phyloP scores from a whole-genome alignment of 2,113 vertebrate genomes.

The Cyprinodon variegatus region DNA sequence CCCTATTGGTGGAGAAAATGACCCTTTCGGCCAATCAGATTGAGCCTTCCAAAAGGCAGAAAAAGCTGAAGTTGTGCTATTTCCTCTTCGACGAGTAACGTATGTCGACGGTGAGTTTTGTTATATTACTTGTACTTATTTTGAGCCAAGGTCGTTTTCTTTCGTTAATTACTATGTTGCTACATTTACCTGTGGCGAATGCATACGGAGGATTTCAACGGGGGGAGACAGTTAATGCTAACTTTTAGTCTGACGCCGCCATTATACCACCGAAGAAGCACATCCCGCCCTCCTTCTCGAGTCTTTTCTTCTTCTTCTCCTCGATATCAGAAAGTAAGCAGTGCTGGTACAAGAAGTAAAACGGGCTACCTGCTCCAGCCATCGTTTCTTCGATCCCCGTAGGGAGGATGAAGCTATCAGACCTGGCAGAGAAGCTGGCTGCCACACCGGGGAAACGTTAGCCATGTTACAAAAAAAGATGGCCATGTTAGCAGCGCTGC shows the following conservation, averaged over 20 bases:
- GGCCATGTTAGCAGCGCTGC: conserved; percentile 49
- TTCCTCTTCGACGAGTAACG: conserved; percentile 61
- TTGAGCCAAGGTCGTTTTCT: conserved; percentile 10
- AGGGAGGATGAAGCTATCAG: not conserved
- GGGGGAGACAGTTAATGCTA: conserved; percentile 77
- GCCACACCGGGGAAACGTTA: conserved; percentile 27
- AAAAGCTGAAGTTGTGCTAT: conserved; percentile 69
- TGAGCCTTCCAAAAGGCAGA: conserved; percentile 50
- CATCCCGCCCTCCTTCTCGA: conserved; percentile 72
- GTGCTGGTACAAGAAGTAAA: conserved; percentile 53
- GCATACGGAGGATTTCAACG: conserved; percentile 69
- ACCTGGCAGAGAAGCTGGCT: conserved; percentile 33
- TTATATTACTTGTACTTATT: conserved; percentile 22
- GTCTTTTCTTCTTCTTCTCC: conserved; percentile 69
- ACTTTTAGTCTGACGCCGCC: conserved; percentile 73
- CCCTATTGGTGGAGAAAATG: conserved; percentile 62
- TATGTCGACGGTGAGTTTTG: conserved; percentile 70
- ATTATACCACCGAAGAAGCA: conserved; percentile 85
- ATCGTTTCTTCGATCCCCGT: not conserved
- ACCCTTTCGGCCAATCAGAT: conserved; percentile 64
- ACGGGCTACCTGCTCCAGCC: conserved; percentile 24
- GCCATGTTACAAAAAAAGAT: conserved; percentile 58
- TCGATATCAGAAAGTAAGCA: conserved; percentile 51
- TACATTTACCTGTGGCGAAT: not conserved
- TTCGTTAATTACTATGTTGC: not conserved